These are phyloP conservation scores for Ormyrus rosae DNA, from an alignment of 2,888 invertebrate species.

Conservation along the genomic window DNA sequence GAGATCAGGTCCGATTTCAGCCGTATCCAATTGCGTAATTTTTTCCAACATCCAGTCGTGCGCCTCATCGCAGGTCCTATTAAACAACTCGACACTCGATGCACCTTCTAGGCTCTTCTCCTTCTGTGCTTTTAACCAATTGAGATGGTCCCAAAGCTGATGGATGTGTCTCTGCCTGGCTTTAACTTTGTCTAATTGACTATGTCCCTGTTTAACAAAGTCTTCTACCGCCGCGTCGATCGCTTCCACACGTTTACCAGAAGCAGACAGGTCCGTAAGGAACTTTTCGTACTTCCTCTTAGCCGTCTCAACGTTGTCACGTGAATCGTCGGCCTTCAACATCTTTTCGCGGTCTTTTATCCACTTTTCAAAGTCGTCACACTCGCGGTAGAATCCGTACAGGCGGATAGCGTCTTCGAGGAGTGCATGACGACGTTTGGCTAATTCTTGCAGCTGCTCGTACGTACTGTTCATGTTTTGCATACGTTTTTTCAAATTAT, in stretches of 20 bases:
- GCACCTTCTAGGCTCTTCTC: constrained; percentile 95
- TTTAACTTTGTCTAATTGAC: constrained; percentile 88
- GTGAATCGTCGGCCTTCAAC: constrained; percentile 87
- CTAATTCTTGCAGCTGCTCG: constrained; percentile 87
- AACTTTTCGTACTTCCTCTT: constrained; percentile 98
- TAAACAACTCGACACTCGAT: constrained; percentile 95
- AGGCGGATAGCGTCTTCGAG: constrained; percentile 94
- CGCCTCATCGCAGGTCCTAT: constrained; percentile 96
- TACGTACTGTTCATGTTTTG: constrained; percentile 89
- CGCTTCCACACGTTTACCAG: constrained; percentile 92
- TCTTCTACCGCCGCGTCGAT: constrained; percentile 92
- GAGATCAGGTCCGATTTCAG: constrained; percentile 88
- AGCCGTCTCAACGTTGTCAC: constrained; percentile 93
- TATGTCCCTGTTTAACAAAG: constrained; percentile 89
- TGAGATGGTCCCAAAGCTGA: constrained; percentile 91
- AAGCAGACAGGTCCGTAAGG: constrained; percentile 95
- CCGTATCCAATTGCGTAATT: constrained; percentile 90
- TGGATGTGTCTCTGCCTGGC: constrained; percentile 89
- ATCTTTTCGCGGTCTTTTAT: constrained; percentile 96
- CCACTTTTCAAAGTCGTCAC: constrained; percentile 98
- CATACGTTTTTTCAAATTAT: constrained; percentile 89
- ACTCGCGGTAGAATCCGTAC: constrained; percentile 96
- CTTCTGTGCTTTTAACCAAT: constrained; percentile 90
- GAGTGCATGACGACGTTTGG: constrained; percentile 87
- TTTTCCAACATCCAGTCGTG: constrained; percentile 99